Conservation (phyloP, 2,797 vertebrate species). For the Leucoraja ocellata region DNA sequence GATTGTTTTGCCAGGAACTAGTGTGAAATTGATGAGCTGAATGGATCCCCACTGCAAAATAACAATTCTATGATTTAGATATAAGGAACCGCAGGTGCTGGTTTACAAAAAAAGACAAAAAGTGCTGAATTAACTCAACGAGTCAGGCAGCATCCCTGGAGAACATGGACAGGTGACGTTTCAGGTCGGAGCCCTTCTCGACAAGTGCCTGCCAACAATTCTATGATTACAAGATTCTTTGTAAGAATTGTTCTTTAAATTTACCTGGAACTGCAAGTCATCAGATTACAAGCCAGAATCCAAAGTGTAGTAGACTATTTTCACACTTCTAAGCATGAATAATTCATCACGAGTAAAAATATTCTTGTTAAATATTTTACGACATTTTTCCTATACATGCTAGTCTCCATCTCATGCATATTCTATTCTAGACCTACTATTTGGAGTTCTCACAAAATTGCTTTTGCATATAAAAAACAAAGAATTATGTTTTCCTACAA, state of each 20-base stretch:
- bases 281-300: background rate
- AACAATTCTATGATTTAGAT: too few species aligned
- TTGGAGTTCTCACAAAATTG: background rate
- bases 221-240: too few species aligned
- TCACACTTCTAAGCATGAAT: slow-evolving; percentile 8
- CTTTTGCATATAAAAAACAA: slow-evolving; percentile 1
- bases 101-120: too few species aligned
- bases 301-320: background rate
- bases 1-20: too few species aligned
- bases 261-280: background rate
- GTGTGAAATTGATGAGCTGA: too few species aligned
- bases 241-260: background rate
- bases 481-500: background rate
- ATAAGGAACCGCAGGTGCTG: too few species aligned
- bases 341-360: slow-evolving; percentile 7
- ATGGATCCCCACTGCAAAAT: too few species aligned
- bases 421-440: slow-evolving; percentile 22
- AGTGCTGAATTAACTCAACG: too few species aligned
- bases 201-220: too few species aligned
- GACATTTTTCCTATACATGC: background rate
- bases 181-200: too few species aligned
- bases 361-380: slow-evolving; percentile 6
- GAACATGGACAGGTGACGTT: too few species aligned
- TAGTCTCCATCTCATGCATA: background rate
- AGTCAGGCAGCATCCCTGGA: too few species aligned